Base-by-base conservation (phyloP, 2,888 invertebrate genomes). In the Plagodis dolabraria region DNA sequence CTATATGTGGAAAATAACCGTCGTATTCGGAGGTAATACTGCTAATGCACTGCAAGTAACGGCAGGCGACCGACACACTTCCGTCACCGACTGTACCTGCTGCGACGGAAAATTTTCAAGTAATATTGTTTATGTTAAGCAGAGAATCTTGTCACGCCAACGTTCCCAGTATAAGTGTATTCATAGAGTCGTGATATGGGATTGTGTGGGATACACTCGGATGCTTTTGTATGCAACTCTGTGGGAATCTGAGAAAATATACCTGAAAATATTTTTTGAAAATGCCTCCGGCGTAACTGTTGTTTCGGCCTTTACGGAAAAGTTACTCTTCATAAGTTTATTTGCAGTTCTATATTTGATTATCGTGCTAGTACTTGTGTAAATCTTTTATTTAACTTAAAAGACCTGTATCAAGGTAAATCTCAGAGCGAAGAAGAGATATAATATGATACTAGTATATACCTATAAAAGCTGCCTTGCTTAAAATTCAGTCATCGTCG, bases 121-220 rank as follows among this genome's bases (percentile, higher is more conserved):
- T 87, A 84, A 87, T 84, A 88, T 85, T 87, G 86, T 88, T 89
- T 89, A 89, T 87, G 89, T 74, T 89, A 89, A 89, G 89, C 81
- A 85, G 89, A 86, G 85, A 89, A 86, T 87, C 89, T 87, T 90
- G 89, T 89, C 86, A 72, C 76, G 78, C 76, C 77, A 80, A 76
- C 78, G 82, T 81, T 78, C 72, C 66, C 74, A 71, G 71, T 77
- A 76, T 75, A 62, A 53, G 55, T 64, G 56, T 59, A 57, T 63
- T 63, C 51, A 65, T 66, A 58, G 60, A 65, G 54, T 51, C 46
- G 12, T 4, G 47, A 22, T 50, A 53, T 65, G 49, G 53, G 58
- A 53, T 68, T 63, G 60, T 62, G 35, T 52, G 48, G 48, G 53
- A 55, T 61, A 67, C 50, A 59, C 48, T 58, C 54, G 53, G 59